Percentiles rank a stretch among this genome's conserved stretches.
phyloP scores from a whole-genome alignment of 2,797 vertebrate genomes.

The Varecia variegata region DNA sequence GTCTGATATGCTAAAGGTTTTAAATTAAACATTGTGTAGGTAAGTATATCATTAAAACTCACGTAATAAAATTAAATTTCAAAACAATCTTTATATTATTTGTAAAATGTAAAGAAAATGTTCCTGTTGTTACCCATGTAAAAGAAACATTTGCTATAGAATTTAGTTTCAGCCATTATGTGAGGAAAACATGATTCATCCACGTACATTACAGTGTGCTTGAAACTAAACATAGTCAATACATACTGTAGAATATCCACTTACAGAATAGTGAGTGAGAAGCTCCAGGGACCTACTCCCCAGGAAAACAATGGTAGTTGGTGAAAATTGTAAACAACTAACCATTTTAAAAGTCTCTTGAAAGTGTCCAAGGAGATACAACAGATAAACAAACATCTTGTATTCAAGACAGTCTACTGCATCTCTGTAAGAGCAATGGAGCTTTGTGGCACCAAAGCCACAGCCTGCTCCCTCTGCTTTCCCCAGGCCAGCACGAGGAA shows the following conservation, averaged over 20 bases:
- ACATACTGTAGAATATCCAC: neutral
- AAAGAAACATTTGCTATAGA: neutral
- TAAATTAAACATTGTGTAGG: neutral
- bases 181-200: neutral
- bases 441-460: neutral
- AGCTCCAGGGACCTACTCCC: neutral
- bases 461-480: neutral
- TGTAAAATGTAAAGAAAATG: neutral
- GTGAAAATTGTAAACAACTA: neutral
- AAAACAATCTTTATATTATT: neutral
- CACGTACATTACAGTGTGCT: neutral
- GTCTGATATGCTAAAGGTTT: neutral
- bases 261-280: neutral
- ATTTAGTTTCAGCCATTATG: neutral
- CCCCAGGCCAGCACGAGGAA: neutral
- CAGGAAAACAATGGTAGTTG: neutral
- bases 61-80: neutral
- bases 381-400: neutral
- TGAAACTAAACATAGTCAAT: neutral
- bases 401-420: neutral
- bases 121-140: neutral
- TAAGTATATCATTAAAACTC: neutral
- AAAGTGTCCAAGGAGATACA: neutral
- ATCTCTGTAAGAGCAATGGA: neutral
- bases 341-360: neutral